A percentile compares a stretch with the other conserved stretches of the same genome.
Evolutionary conservation across 2,797 vertebrate genomes (phyloP).

Genomic region (Micropoecilia bifurca): DNA sequence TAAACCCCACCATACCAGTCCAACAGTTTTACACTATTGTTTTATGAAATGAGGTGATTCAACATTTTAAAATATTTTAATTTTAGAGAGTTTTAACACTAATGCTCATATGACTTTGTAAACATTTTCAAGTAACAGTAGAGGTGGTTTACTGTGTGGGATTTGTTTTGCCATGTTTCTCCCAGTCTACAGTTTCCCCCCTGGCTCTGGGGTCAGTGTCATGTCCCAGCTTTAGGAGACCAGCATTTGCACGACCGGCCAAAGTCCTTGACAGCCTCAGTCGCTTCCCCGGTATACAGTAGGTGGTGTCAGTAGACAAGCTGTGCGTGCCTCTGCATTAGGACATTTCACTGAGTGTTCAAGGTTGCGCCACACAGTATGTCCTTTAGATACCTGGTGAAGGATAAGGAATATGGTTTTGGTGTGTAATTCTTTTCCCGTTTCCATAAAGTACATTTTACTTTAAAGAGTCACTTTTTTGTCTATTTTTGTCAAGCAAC

Average conservation of each 20-base stretch:
- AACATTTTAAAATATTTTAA: neutral
- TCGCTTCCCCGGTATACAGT: constrained; percentile 47
- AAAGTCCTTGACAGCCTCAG: constrained; percentile 52
- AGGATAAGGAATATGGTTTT: neutral
- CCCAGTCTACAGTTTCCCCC: constrained; percentile 13
- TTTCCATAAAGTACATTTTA: constrained; percentile 9
- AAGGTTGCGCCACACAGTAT: constrained; percentile 37
- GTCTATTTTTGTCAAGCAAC: constrained; percentile 9
- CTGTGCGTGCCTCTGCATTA: constrained; percentile 35
- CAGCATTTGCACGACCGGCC: constrained; percentile 19
- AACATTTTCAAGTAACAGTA: neutral
- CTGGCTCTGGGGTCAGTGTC: constrained; percentile 29
- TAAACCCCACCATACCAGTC: neutral
- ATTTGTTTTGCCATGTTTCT: neutral
- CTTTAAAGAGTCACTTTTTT: constrained; percentile 14
- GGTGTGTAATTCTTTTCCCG: neutral
- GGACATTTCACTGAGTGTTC: constrained; percentile 25
- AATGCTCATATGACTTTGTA: neutral
- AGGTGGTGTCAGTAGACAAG: constrained; percentile 50
- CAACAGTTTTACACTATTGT: neutral
- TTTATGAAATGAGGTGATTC: neutral
- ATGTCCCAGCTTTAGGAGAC: constrained; percentile 35
- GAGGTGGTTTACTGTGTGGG: neutral
- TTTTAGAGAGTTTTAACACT: neutral
- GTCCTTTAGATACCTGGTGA: neutral